Base-by-base conservation (phyloP, 2,888 invertebrate species). In the Amphipyra berbera region DNA sequence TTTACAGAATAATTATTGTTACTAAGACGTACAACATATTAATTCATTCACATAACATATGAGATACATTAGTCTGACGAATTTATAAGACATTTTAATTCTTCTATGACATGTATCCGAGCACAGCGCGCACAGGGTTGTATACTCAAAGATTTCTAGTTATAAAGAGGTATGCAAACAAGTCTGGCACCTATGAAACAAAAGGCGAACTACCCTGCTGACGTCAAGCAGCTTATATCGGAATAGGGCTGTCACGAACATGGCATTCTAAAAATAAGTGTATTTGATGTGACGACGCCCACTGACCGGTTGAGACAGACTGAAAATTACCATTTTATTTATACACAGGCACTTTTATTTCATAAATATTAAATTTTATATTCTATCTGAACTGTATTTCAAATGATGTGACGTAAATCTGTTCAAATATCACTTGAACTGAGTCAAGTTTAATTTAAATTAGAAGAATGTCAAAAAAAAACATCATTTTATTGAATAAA, bases 171-270 rank as follows among this genome's bases (percentile, higher is more conserved):
- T 5, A 33, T 46, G 48, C 48, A 69, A 74, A 68, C 27, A 52
- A 14, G 40, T 44, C 41, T 42, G 33, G 33, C 21, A 21, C 21
- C 21, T 55, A 30, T 10, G 12, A 35, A 57, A 75, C 49, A 76
- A 58, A 67, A 54, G 33, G 27, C 40, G 14, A 53, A 38, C 47
- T 54, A 57, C 54, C 76, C 50, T 48, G 7, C 5, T 79, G 76
- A 76, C 77, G 76, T 79, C 68, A 76, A 50, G 38, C 58, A 35
- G n/a, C n/a, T 35, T 55, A 47, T 63, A 59, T 49, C 49, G 52
- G 45, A 44, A 56, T 38, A 74, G 65, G 76, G 76, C 45, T 71
- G 79, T 67, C 79, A 62, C 45, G 54, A 61, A 57, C 78, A 62
- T 38, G 54, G 21, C n/a, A 42, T 33, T 49, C 64, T 68, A 74